A percentile compares a stretch with the other conserved stretches of the same genome.
Conservation (phyloP, 2,888 invertebrate species). For the Brenthis daphne region DNA sequence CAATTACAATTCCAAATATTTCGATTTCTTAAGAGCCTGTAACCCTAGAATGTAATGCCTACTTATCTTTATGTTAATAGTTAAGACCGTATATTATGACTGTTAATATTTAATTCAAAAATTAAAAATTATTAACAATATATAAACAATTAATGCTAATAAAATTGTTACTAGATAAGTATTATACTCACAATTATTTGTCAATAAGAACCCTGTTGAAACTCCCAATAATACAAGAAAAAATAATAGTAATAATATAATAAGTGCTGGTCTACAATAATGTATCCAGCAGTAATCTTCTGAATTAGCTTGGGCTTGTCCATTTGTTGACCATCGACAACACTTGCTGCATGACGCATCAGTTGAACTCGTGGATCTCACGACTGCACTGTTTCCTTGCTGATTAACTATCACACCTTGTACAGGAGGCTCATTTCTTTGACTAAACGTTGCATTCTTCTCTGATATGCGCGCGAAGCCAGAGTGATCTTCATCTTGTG, state of each 20-base stretch:
- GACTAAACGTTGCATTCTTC: slow-evolving; percentile 67
- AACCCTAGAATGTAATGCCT: too few relatives aligned
- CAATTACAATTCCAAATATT: too few relatives aligned
- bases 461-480: slow-evolving; percentile 74
- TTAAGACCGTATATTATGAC: too few relatives aligned
- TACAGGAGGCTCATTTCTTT: slow-evolving; percentile 71
- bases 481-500: slow-evolving; percentile 76
- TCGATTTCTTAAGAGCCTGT: too few relatives aligned
- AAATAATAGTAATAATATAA: slow-evolving; percentile 77
- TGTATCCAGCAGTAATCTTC: slow-evolving; percentile 80
- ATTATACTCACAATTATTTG: slow-evolving; percentile 81
- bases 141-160: slow-evolving; percentile 7
- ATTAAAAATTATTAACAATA: too few relatives aligned
- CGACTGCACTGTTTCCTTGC: slow-evolving; percentile 77
- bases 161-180: slow-evolving; percentile 27
- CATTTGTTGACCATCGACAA: slow-evolving; percentile 62
- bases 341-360: slow-evolving; percentile 65
- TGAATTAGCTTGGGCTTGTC: slow-evolving; percentile 64
- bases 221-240: slow-evolving; percentile 81
- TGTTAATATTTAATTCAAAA: too few relatives aligned
- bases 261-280: slow-evolving; percentile 80
- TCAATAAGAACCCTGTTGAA: slow-evolving; percentile 81
- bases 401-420: slow-evolving; percentile 80
- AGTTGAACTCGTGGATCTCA: slow-evolving; percentile 56
- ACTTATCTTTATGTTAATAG: too few relatives aligned